A percentile compares a stretch with the other conserved stretches of the same genome.
Evolutionary conservation across 1,140 invertebrate species (phyloP).

Genomic region (Drosophila teissieri): DNA sequence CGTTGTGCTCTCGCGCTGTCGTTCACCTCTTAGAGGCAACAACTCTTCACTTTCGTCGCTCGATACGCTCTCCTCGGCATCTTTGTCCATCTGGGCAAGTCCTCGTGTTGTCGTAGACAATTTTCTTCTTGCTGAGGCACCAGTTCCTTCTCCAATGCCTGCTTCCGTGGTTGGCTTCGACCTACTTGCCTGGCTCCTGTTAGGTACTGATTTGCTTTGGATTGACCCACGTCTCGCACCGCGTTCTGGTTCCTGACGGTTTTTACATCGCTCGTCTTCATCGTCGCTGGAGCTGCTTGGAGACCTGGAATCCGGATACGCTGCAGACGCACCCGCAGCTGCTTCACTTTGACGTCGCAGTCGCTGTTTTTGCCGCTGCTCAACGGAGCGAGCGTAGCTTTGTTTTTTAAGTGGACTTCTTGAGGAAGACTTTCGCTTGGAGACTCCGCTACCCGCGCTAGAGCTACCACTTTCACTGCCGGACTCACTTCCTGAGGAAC

Average conservation of each 20-base stretch:
- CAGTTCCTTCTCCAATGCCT: conserved; percentile 17
- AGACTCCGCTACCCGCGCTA: conserved; percentile 24
- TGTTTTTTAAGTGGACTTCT: conserved; percentile 62
- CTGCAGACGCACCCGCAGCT: conserved; percentile 54
- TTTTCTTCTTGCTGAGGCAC: conserved; percentile 38
- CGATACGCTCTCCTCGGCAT: conserved; percentile 86
- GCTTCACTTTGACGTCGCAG: conserved; percentile 81
- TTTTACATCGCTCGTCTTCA: conserved; percentile 37
- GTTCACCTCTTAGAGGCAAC: conserved; percentile 85
- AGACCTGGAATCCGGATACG: conserved; percentile 79
- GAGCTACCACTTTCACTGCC: conserved; percentile 58
- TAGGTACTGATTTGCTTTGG: conserved; percentile 73
- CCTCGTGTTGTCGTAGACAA: conserved; percentile 62
- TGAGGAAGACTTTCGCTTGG: conserved; percentile 29
- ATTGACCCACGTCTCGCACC: conserved; percentile 19
- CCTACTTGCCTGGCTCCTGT: conserved; percentile 70
- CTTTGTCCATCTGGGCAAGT: conserved; percentile 88
- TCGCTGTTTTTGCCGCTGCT: conserved; percentile 82
- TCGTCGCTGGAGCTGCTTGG: conserved; percentile 84
- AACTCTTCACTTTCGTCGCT: conserved; percentile 92
- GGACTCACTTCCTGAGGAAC: conserved; percentile 61
- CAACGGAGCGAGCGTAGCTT: conserved; percentile 66
- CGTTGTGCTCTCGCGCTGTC: not conserved
- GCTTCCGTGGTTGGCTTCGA: conserved; percentile 60
- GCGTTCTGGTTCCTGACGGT: conserved; percentile 10